phyloP scores from a whole-genome alignment of 2,113 vertebrate species.

The Ictalurus punctatus region DNA sequence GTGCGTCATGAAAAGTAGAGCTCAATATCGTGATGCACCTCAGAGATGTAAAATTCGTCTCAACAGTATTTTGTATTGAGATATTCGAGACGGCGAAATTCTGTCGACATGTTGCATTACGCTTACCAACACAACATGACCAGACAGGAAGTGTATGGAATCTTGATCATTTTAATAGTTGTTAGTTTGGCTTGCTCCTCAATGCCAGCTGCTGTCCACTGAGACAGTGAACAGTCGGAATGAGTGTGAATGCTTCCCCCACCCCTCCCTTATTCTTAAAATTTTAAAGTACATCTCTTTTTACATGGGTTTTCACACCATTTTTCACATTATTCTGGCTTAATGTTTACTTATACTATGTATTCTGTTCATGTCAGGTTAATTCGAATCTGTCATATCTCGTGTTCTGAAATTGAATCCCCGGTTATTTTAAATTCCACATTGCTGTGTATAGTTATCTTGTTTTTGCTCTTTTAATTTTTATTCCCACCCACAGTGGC shows the following conservation, averaged over 20 bases:
- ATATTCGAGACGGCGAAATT: not conserved
- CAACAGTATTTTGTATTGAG: not conserved
- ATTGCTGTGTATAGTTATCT: not conserved
- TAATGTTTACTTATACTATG: not conserved
- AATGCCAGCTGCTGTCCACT: not conserved
- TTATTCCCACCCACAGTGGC: constrained; percentile 58
- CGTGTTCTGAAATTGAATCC: not conserved
- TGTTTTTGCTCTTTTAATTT: not conserved
- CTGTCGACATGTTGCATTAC: not conserved
- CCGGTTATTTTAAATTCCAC: not conserved
- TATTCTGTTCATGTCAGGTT: not conserved
- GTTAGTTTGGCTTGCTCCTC: not conserved
- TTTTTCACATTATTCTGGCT: not conserved
- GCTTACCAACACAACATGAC: not conserved
- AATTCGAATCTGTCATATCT: not conserved
- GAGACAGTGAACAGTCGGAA: not conserved
- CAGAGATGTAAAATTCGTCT: too few relatives aligned
- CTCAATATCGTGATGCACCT: too few relatives aligned
- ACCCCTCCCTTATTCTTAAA: not conserved
- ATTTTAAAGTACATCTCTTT: not conserved
- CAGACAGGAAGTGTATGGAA: not conserved
- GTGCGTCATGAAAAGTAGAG: too few relatives aligned
- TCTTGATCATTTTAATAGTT: not conserved
- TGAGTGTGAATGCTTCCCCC: not conserved
- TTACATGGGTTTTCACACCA: not conserved